Evolutionary conservation across 2,797 vertebrate genomes (phyloP), one percentile per base, ranked within the genome.

Genomic region (Garrulus glandarius): DNA sequence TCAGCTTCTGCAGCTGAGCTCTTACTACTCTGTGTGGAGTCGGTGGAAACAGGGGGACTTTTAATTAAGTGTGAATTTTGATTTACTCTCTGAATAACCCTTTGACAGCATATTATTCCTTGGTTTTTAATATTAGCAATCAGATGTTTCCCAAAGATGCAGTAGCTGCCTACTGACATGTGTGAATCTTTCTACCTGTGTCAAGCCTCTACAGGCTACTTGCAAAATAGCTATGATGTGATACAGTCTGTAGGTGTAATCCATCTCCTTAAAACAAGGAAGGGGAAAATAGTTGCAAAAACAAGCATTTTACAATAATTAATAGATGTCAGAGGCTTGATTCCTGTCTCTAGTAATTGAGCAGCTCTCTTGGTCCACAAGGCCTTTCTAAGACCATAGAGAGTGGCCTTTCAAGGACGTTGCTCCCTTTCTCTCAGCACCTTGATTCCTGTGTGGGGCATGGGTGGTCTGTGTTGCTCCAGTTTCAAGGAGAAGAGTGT

Each of bases 1-100:
- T 79, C 47, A 29, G 78, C 44, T 74, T 46, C 89, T 78, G 76
- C 63, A 57, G 76, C 82, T 85, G 78, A 68, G 57, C 82, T 77
- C 64, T 87, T 84, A 34, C 64, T 52, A 4, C 82, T 89, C 78
- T 37, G 75, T 50, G 36, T 70, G 84, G 89, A 85, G 68, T 43
- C 9, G 0, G 9, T 59, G n/a, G 57, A 83, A 94, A 81, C 11
- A 89, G 46, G n/a, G 41, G 13, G 78, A 71, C 56, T 83, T 85
- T 49, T 93, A 89, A 91, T 83, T 77, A 88, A 75, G 72, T 86
- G 79, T 57, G 92, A 68, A 68, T 92, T 87, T 87, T 91, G 57
- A 82, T 93, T 92, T 89, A 49, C 56, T 89, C n/a, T 80, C 72
- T 64, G 75, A 77, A 61, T 83, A 95, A 81, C 53, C 46, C 60